Base-by-base conservation (phyloP, 2,888 invertebrate species). In the Polydrusus pterygomalis region DNA sequence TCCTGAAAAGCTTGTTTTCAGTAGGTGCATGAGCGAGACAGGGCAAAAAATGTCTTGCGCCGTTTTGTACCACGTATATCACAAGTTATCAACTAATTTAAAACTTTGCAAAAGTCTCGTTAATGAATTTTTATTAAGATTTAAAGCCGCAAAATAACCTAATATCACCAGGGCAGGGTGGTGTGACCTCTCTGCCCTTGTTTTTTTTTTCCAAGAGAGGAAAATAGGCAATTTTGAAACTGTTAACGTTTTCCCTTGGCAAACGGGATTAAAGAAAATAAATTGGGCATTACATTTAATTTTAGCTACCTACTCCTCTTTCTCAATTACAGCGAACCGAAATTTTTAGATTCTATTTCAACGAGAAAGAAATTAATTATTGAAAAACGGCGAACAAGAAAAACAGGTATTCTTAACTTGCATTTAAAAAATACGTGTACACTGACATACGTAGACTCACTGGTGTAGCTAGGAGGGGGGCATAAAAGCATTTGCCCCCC, bases 91-190 rank as follows among this genome's bases (percentile, higher is more conserved):
- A 70, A 77, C 77, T 77, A 25, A 51, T 43, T 73, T 70, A 49
- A 77, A 77, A 77, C 73, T 77, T 77, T 73, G 69, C 72, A 64
- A 72, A 72, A 69, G 64, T 73, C 64, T 17, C 18, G 34, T 40
- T 71, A 67, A 64, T 77, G 70, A 69, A 73, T 70, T 73, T 73
- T 70, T 73, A 60, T 45, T n/a, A 62, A 71, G 70, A 25, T 70
- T 67, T 67, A 64, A n/a, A 15, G 34, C 54, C 63, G 38, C 64
- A 64, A 34, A 62, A 60, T 40, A 68, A 67, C 62, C 60, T 68
- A 74, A 74, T 69, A 68, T 45, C 49, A 47, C 64, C 47, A 38
- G 45, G 34, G 43, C 47, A 38, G 45, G 34, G 43, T 30, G 25
- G n/a, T 54, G 11, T 54, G 54, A 54, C 54, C 54, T 25, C n/a